Conservation (phyloP, 2,113 vertebrate species). For the Thamnophis sirtalis region DNA sequence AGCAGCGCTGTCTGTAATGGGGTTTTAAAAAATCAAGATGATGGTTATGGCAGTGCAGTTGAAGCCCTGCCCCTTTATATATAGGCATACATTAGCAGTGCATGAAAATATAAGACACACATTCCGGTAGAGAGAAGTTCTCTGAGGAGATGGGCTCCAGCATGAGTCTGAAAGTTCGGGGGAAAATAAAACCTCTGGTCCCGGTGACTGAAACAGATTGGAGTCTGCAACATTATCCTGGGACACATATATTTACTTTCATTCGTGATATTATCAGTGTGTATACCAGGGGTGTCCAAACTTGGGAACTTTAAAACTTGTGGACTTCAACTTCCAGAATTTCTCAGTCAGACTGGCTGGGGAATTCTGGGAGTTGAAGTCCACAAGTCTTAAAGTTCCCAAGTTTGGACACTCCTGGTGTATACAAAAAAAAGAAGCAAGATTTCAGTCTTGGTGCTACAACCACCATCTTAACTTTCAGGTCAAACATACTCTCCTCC, state of each 20-base stretch:
- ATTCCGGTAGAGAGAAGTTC: background rate
- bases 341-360: no score
- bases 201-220: background rate
- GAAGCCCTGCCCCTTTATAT: background rate
- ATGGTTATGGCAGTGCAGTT: background rate
- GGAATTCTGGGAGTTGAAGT: no score
- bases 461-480: background rate
- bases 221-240: background rate
- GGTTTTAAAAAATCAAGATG: background rate
- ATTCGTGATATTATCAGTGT: background rate
- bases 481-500: background rate
- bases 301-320: no score
- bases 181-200: background rate
- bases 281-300: background rate
- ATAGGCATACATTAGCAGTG: background rate
- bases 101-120: background rate
- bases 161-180: background rate
- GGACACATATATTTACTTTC: background rate
- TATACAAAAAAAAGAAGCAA: background rate
- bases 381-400: no score
- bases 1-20: background rate
- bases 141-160: background rate
- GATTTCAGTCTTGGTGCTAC: background rate
- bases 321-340: no score
- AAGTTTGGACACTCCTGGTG: no score